A percentile compares a stretch with the other conserved stretches of the same genome.
These are phyloP conservation scores for Styela clava DNA, from an alignment of 23 tunicate genomes.

Conservation along the genomic window DNA sequence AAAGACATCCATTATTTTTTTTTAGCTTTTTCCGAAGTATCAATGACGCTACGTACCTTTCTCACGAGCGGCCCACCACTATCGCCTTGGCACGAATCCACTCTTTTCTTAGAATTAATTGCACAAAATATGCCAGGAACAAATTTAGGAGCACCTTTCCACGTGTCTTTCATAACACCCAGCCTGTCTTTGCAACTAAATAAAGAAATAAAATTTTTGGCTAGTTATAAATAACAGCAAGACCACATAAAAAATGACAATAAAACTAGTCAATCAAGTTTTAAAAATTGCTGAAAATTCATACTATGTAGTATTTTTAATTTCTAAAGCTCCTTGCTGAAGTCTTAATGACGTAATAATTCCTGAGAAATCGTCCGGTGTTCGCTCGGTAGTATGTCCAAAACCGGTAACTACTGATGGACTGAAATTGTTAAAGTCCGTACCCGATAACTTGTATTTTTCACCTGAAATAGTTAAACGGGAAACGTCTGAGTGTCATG, in stretches of 20 bases:
- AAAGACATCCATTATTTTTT: too few species aligned
- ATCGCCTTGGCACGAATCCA: slow-evolving; percentile 27
- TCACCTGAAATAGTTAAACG: too few species aligned
- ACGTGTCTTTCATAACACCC: neutral
- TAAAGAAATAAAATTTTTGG: neutral
- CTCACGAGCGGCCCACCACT: slow-evolving; percentile 24
- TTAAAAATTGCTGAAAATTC: too few species aligned
- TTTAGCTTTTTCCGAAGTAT: too few species aligned
- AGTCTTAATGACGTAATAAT: slow-evolving; percentile 6
- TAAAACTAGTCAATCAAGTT: too few species aligned
- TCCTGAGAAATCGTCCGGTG: neutral
- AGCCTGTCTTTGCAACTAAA: slow-evolving; percentile 6
- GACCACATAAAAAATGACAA: too few species aligned
- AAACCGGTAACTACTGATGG: slow-evolving; percentile 18
- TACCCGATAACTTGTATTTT: neutral
- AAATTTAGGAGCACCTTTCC: neutral
- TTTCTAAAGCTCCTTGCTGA: slow-evolving; percentile 11
- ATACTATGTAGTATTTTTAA: neutral
- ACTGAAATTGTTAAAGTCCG: neutral
- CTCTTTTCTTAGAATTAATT: neutral
- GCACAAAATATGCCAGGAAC: slow-evolving; percentile 5
- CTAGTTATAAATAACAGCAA: too few species aligned
- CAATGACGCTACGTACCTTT: too few species aligned
- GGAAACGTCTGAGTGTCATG: too few species aligned
- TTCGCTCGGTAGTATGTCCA: neutral